These are phyloP conservation scores for Mastomys natalensis DNA, from an alignment of 2,113 vertebrate genomes.

Conservation along the genomic window DNA sequence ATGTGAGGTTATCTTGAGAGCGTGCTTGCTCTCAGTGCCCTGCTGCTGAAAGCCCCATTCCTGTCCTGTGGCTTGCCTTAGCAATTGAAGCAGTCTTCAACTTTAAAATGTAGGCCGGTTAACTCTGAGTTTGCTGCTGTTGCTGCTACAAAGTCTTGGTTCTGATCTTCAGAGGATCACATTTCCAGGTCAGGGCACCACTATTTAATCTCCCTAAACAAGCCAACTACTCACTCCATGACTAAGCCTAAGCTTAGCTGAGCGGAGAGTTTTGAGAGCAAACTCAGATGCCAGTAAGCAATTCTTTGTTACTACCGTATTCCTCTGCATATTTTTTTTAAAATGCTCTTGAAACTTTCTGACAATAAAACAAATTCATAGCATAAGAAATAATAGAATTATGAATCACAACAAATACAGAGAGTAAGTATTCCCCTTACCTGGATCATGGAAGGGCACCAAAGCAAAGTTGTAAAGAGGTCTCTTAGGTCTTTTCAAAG, in stretches of 20 bases:
- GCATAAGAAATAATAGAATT: neutral
- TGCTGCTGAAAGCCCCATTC: neutral
- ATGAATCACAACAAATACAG: neutral
- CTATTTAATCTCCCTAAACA: neutral
- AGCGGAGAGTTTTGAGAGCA: neutral
- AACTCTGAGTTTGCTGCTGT: neutral
- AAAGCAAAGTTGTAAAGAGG: constrained; percentile 97
- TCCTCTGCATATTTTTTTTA: neutral
- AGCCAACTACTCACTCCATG: neutral
- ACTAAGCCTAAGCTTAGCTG: neutral
- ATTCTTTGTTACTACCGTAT: constrained; percentile 64
- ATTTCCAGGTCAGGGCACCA: constrained; percentile 7
- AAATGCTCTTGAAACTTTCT: constrained; percentile 23
- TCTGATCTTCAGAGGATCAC: neutral
- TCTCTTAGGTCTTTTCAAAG: constrained; percentile 94
- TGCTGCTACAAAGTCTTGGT: neutral
- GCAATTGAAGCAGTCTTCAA: neutral
- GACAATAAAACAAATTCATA: neutral
- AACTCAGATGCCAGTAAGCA: neutral
- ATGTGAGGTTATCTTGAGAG: neutral
- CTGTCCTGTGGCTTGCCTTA: neutral
- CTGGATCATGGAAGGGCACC: constrained; percentile 98
- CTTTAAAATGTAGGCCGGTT: neutral
- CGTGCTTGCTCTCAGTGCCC: neutral
- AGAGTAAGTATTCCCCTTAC: constrained; percentile 84